phyloP scores from a whole-genome alignment of 2,113 vertebrate species.

The Panurus biarmicus region DNA sequence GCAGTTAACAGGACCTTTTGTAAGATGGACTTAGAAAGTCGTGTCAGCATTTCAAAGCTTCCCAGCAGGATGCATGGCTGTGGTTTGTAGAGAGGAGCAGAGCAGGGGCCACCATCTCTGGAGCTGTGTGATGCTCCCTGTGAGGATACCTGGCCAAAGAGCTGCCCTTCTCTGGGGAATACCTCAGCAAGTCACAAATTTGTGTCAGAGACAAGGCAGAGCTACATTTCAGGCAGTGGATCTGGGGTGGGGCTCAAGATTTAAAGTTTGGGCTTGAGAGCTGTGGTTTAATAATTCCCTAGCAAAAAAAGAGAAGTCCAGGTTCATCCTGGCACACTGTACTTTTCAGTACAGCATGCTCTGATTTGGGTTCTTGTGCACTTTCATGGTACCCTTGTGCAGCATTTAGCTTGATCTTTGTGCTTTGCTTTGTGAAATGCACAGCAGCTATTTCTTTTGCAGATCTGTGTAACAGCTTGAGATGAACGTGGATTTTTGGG shows the following conservation, averaged over 20 bases:
- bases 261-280: neutral
- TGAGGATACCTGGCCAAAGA: neutral
- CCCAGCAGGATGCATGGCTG: neutral
- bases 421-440: neutral
- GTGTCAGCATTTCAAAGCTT: neutral
- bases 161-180: neutral
- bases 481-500: neutral
- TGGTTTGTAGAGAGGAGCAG: neutral
- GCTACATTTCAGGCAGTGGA: neutral
- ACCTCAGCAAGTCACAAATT: neutral
- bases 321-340: neutral
- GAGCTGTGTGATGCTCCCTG: neutral
- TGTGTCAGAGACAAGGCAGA: neutral
- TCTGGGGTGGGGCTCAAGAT: neutral
- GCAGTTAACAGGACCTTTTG: neutral
- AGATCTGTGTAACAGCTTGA: neutral
- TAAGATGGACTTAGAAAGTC: neutral
- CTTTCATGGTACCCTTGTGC: neutral
- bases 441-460: neutral
- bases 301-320: neutral
- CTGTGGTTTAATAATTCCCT: neutral
- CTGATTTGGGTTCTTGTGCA: accelerated
- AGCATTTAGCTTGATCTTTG: neutral
- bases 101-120: accelerated
- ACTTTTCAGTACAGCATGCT: neutral